Evolutionary conservation across 37 sponge, comb jelly and placozoan genomes (phyloP).

Genomic region (Spongilla lacustris): DNA sequence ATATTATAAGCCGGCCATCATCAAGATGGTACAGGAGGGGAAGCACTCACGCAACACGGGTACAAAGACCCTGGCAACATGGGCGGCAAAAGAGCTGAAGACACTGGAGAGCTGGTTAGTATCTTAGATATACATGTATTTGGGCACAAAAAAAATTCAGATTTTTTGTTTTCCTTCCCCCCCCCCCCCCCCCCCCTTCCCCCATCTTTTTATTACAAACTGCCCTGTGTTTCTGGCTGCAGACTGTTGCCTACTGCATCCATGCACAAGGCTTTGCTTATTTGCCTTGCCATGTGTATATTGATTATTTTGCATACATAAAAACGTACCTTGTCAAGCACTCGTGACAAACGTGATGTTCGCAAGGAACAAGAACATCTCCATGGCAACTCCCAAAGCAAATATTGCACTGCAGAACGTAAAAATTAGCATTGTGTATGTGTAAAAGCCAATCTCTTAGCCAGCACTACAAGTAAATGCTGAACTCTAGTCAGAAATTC

Average conservation of each 20-base stretch:
- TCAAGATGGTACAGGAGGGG: slow-evolving; percentile 73
- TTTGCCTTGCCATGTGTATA: too few relatives aligned
- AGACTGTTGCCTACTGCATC: neutral
- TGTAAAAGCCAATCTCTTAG: too few relatives aligned
- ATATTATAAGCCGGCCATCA: slow-evolving; percentile 35
- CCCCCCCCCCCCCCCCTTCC: neutral
- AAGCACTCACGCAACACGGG: slow-evolving; percentile 60
- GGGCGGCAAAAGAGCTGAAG: slow-evolving; percentile 73
- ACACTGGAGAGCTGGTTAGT: slow-evolving; percentile 25
- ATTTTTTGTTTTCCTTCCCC: neutral
- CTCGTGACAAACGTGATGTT: slow-evolving; percentile 68
- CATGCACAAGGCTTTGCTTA: too few relatives aligned
- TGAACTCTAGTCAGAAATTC: too few relatives aligned
- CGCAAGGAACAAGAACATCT: slow-evolving; percentile 51
- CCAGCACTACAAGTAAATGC: too few relatives aligned
- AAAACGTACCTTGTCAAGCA: slow-evolving; percentile 76
- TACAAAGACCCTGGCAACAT: slow-evolving; percentile 74
- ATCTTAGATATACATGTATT: too few relatives aligned
- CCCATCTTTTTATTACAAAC: too few relatives aligned
- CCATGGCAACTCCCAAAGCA: neutral
- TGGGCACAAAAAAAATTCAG: neutral
- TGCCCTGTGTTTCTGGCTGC: too few relatives aligned
- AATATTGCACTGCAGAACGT: neutral
- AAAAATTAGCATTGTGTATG: too few relatives aligned
- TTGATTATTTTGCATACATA: too few relatives aligned